A percentile compares a stretch with the other conserved stretches of the same genome.
These are phyloP conservation scores for Steinernema khuongi DNA, from an alignment of 1,140 invertebrate species.

Conservation along the genomic window DNA sequence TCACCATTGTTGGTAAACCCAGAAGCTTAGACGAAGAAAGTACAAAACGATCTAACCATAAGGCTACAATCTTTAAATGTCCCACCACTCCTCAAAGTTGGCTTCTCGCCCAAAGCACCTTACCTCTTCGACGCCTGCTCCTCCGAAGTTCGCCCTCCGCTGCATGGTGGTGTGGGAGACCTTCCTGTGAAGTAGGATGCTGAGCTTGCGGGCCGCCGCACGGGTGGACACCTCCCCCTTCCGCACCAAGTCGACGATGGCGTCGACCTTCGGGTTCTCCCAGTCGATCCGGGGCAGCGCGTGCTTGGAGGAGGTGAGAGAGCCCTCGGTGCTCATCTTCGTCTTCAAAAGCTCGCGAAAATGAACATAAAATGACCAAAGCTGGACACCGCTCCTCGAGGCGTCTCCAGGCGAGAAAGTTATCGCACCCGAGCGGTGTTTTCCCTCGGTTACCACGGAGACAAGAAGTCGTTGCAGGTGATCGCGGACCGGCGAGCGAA, in stretches of 20 bases:
- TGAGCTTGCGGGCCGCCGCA: not conserved
- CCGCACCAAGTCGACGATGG: not conserved
- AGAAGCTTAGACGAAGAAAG: too few species aligned
- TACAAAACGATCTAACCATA: too few species aligned
- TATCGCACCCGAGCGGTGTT: not conserved
- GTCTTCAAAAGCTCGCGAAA: too few species aligned
- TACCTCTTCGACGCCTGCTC: not conserved
- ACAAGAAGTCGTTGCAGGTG: slow-evolving; percentile 1
- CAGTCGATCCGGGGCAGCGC: not conserved
- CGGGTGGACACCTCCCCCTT: not conserved
- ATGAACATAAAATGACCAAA: too few species aligned
- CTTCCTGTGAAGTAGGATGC: not conserved
- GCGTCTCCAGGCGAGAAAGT: too few species aligned
- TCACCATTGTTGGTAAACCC: too few species aligned
- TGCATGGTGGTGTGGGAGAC: slow-evolving; percentile 4
- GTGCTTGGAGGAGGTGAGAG: not conserved
- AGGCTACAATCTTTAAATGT: too few species aligned
- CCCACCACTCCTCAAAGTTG: not conserved
- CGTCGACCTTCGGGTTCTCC: not conserved
- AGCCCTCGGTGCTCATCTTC: too few species aligned
- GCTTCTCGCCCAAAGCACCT: not conserved
- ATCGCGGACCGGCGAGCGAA: not conserved
- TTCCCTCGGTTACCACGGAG: not conserved
- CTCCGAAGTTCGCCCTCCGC: not conserved
- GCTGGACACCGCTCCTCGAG: too few species aligned